These are phyloP conservation scores for Gastrophysa polygoni DNA, from an alignment of 2,888 invertebrate species.

Conservation along the genomic window DNA sequence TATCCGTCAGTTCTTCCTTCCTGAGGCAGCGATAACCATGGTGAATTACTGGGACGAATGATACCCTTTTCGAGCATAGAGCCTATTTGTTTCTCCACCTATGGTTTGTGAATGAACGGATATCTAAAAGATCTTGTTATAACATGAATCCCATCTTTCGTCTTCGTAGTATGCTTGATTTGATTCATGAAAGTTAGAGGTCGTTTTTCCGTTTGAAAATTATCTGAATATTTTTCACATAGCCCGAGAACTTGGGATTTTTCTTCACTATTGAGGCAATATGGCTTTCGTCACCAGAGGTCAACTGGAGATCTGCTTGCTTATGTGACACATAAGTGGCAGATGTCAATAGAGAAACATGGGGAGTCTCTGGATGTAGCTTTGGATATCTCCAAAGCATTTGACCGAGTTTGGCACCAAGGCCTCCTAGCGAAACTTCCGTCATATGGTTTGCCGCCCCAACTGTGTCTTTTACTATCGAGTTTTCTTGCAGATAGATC, in stretches of 20 bases:
- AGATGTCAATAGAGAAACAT: too few relatives aligned
- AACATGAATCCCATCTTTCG: slow-evolving; percentile 15
- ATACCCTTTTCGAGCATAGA: slow-evolving; percentile 18
- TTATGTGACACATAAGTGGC: too few relatives aligned
- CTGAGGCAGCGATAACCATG: slow-evolving; percentile 19
- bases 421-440: too few relatives aligned
- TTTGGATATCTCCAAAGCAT: too few relatives aligned
- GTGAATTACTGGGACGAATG: slow-evolving; percentile 15
- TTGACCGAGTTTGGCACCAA: too few relatives aligned
- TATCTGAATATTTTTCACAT: slow-evolving; percentile 7
- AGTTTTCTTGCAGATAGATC: too few relatives aligned
- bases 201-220: slow-evolving; percentile 15
- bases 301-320: too few relatives aligned
- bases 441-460: too few relatives aligned
- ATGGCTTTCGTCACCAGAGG: too few relatives aligned
- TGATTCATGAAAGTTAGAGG: slow-evolving; percentile 17
- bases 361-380: too few relatives aligned
- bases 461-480: too few relatives aligned
- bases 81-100: slow-evolving; percentile 14
- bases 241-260: not conserved
- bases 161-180: slow-evolving; percentile 27
- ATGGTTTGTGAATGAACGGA: slow-evolving; percentile 12
- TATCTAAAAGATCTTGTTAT: slow-evolving; percentile 13
- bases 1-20: slow-evolving; percentile 10
- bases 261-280: too few relatives aligned